Percentiles rank a stretch among this genome's conserved stretches.
Conservation (phyloP, 1,140 invertebrate species). For the Bombus confusus region DNA sequence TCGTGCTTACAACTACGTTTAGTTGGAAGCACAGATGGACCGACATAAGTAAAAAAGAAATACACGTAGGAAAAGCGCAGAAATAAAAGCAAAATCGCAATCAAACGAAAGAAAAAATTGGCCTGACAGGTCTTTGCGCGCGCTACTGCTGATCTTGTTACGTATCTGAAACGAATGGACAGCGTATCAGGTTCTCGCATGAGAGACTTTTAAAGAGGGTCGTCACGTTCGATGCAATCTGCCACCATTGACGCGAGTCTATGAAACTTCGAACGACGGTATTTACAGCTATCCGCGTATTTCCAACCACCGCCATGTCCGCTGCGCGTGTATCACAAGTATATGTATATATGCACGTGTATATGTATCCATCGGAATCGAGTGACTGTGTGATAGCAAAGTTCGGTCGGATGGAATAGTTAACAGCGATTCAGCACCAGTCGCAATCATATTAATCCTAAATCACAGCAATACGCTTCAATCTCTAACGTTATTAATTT, state of each 20-base stretch:
- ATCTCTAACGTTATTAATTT: too few species aligned
- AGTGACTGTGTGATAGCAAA: too few species aligned
- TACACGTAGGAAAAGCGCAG: not conserved
- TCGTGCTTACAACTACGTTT: not conserved
- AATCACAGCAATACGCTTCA: too few species aligned
- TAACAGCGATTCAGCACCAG: not conserved
- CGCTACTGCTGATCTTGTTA: conserved; percentile 9
- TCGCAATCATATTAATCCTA: too few species aligned
- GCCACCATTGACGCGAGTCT: conserved; percentile 25
- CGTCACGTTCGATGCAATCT: conserved; percentile 46
- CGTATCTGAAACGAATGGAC: conserved; percentile 17
- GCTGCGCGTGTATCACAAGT: too few species aligned
- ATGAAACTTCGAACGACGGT: conserved; percentile 13
- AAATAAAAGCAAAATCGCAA: not conserved
- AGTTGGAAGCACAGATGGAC: not conserved
- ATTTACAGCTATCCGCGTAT: conserved; percentile 29
- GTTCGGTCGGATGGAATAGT: not conserved
- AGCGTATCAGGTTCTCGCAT: conserved; percentile 15
- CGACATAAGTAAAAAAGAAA: not conserved
- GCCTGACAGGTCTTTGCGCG: not conserved
- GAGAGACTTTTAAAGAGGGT: conserved; percentile 31
- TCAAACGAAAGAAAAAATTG: not conserved
- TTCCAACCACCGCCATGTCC: conserved; percentile 22
- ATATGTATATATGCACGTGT: not conserved
- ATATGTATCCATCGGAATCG: too few species aligned